These are phyloP conservation scores for Drosophila parvula DNA, from an alignment of 1,140 invertebrate species.

Conservation along the genomic window DNA sequence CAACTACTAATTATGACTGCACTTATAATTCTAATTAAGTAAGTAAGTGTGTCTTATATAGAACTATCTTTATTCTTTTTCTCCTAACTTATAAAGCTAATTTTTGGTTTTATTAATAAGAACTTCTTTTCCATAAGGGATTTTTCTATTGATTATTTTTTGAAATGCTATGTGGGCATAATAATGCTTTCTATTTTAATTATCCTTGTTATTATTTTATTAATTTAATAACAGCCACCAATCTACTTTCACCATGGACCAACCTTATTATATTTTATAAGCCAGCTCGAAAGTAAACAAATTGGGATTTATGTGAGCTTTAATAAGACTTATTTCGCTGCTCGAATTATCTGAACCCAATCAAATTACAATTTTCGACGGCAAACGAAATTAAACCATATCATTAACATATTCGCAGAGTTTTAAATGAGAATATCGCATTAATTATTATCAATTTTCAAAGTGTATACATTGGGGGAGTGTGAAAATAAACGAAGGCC, in stretches of 20 bases:
- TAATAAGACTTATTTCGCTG: conserved; percentile 61
- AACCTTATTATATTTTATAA: conserved; percentile 2
- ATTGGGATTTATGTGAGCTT: conserved; percentile 61
- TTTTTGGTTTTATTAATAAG: not conserved
- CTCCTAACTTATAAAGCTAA: not conserved
- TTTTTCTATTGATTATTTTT: not conserved
- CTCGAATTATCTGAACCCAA: conserved; percentile 53
- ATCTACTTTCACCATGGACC: not conserved
- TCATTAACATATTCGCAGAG: conserved; percentile 27
- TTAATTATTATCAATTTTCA: conserved; percentile 49
- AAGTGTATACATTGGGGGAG: not conserved
- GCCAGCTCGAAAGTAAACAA: conserved; percentile 28
- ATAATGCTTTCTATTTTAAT: not conserved
- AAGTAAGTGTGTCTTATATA: not conserved
- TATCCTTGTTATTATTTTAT: not conserved
- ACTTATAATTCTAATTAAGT: not conserved
- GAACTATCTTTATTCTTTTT: too few relatives aligned
- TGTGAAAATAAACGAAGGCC: conserved; percentile 9
- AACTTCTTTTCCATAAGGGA: not conserved
- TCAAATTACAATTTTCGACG: conserved; percentile 55
- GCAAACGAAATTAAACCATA: conserved; percentile 35
- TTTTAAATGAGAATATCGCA: conserved; percentile 58
- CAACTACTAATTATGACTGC: not conserved
- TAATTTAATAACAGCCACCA: conserved; percentile 1
- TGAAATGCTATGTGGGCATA: too few relatives aligned